Base-by-base conservation (phyloP, 2,888 invertebrate genomes). In the Corbicula japonica region DNA sequence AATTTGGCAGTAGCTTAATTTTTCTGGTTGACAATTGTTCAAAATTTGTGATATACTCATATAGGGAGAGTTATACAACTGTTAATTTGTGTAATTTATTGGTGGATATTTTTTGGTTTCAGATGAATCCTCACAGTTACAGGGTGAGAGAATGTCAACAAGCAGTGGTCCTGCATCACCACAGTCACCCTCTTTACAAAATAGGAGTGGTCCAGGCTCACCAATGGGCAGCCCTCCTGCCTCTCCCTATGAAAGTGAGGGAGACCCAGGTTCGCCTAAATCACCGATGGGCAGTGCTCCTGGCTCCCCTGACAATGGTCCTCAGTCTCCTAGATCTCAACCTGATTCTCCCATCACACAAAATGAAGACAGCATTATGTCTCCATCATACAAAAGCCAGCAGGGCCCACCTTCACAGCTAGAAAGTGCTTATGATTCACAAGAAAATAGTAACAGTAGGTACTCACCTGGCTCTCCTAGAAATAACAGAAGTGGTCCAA, bases 401-500 rank as follows among this genome's bases (percentile, higher is more conserved):
- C n/a, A n/a, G n/a, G n/a, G n/a, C n/a, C n/a, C n/a, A n/a, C n/a
- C n/a, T n/a, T n/a, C n/a, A n/a, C n/a, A n/a, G n/a, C n/a, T n/a
- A n/a, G n/a, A n/a, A n/a, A n/a, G n/a, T n/a, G n/a, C n/a, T n/a
- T n/a, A n/a, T n/a, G n/a, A n/a, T n/a, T n/a, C n/a, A n/a, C n/a
- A n/a, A n/a, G n/a, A n/a, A n/a, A n/a, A n/a, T n/a, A n/a, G n/a
- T n/a, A n/a, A n/a, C n/a, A n/a, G n/a, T n/a, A n/a, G n/a, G n/a
- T n/a, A n/a, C n/a, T n/a, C 65, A n/a, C 65, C 58, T 35, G 30
- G 35, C 15, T 44, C 76, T 8, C 80, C 77, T 18, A 41, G 41
- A 30, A 60, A 61, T 41, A 65, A 69, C 63, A 68, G 65, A 12
- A 80, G 73, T 69, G 74, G 52, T 12, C 76, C 77, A 12, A 48